Conservation (phyloP, 2,888 invertebrate species). For the Incurvaria masculella region DNA sequence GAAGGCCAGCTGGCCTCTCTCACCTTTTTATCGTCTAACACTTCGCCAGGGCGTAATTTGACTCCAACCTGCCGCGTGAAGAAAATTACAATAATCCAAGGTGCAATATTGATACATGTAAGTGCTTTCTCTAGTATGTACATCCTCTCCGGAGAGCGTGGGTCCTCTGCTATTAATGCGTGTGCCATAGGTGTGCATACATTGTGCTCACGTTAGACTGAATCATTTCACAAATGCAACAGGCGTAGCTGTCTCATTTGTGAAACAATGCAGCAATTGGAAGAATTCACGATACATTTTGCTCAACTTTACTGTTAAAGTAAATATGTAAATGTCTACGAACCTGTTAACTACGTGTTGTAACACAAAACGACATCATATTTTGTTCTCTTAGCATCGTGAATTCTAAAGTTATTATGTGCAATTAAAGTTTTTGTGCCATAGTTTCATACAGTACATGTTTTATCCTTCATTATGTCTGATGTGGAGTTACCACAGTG, state of each 20-base stretch:
- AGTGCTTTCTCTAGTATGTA: no score
- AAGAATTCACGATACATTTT: background rate
- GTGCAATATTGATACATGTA: no score
- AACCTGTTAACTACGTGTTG: no score
- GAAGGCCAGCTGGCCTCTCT: conserved; percentile 53
- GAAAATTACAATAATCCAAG: conserved; percentile 46
- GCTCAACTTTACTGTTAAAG: no score
- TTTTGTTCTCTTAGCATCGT: background rate
- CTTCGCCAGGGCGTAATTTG: conserved; percentile 92
- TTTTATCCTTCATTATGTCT: background rate
- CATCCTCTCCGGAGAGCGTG: no score
- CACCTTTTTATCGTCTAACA: conserved; percentile 93
- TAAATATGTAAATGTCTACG: no score
- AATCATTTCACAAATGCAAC: no score
- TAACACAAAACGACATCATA: no score
- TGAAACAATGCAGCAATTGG: background rate
- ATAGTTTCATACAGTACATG: background rate
- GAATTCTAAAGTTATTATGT: background rate
- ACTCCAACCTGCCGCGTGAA: conserved; percentile 68
- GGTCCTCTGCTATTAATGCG: background rate
- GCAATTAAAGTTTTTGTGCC: background rate
- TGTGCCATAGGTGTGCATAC: background rate
- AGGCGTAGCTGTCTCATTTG: no score
- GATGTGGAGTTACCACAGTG: no score
- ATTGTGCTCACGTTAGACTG: background rate